phyloP scores from a whole-genome alignment of 64 coral and sea anemone genomes.

The Anthopleura sola region DNA sequence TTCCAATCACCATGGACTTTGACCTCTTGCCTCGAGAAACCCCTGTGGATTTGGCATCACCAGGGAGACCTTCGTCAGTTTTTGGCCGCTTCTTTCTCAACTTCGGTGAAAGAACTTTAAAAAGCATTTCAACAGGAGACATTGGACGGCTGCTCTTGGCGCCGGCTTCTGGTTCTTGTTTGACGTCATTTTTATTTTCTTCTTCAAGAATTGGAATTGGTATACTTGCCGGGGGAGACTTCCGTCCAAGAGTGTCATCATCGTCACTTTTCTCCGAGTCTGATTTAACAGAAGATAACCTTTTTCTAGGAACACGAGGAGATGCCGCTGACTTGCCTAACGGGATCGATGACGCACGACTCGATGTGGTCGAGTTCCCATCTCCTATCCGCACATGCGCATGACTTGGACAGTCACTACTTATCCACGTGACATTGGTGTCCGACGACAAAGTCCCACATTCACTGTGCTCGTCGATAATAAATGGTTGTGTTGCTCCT shows the following conservation, averaged over 20 bases:
- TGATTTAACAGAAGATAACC: slow-evolving; percentile 40
- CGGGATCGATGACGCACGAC: slow-evolving; percentile 70
- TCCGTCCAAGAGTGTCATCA: slow-evolving; percentile 16
- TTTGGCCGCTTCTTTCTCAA: slow-evolving; percentile 73
- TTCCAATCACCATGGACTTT: slow-evolving; percentile 71
- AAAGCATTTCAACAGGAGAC: slow-evolving; percentile 83
- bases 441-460: slow-evolving; percentile 86
- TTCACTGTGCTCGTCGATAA: slow-evolving; percentile 70
- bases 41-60: not conserved
- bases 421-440: slow-evolving; percentile 84
- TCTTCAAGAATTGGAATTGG: not conserved
- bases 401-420: slow-evolving; percentile 70
- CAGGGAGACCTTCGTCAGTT: slow-evolving; percentile 61
- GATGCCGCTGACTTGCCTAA: slow-evolving; percentile 53
- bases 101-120: slow-evolving; percentile 76
- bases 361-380: slow-evolving; percentile 84
- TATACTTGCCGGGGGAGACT: not conserved
- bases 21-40: slow-evolving; percentile 19
- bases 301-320: slow-evolving; percentile 16
- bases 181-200: not conserved
- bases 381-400: slow-evolving; percentile 53
- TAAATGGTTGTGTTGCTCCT: slow-evolving; percentile 26
- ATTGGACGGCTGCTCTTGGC: slow-evolving; percentile 40
- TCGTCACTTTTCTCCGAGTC: slow-evolving; percentile 21
- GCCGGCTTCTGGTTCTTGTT: not conserved